Evolutionary conservation across 2,113 vertebrate species (phyloP).

Genomic region (Sphaerodactylus townsendi): DNA sequence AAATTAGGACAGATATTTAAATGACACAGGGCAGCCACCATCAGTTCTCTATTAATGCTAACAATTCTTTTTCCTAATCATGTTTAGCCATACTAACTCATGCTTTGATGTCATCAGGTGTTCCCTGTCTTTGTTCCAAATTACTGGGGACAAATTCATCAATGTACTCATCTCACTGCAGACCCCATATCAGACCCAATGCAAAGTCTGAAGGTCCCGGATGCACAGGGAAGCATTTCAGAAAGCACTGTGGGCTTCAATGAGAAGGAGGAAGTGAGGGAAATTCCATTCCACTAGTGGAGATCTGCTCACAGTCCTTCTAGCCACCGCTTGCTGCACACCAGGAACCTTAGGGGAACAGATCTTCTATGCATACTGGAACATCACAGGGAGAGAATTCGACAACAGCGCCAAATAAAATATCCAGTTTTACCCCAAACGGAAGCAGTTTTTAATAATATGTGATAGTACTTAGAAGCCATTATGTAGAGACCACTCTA

Average conservation of each 20-base stretch:
- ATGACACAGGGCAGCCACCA: background rate
- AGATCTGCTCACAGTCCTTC: no score
- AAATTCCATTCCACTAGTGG: no score
- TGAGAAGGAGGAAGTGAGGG: no score
- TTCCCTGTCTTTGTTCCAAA: background rate
- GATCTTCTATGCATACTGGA: background rate
- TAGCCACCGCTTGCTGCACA: no score
- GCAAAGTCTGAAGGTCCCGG: no score
- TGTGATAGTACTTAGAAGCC: background rate
- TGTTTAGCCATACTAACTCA: background rate
- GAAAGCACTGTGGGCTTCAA: no score
- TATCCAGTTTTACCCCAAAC: background rate
- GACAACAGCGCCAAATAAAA: background rate
- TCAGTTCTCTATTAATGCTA: background rate
- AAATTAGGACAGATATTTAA: background rate
- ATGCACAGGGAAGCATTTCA: no score
- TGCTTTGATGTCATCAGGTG: no score
- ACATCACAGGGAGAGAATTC: background rate
- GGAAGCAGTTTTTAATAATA: background rate
- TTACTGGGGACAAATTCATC: no score
- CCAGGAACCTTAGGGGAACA: background rate
- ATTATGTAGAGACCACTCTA: background rate
- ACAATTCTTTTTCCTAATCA: background rate
- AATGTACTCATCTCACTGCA: no score
- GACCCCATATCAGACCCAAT: no score